Evolutionary conservation across 1,140 invertebrate species (phyloP).

Genomic region (Drosophila aff.): DNA sequence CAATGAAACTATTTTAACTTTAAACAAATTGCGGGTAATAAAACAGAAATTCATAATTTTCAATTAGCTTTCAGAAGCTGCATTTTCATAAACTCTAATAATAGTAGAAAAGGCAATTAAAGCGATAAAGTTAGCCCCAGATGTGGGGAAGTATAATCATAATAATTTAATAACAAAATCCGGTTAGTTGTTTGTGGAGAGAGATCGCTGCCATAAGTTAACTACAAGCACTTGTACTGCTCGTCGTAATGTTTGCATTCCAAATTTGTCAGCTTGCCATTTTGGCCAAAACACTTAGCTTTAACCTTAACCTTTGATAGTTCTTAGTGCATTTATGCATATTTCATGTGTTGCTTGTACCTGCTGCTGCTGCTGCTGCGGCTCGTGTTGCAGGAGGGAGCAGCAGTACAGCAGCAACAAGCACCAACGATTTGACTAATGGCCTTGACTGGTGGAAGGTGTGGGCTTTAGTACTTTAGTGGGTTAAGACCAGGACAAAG

Average conservation of each 20-base stretch:
- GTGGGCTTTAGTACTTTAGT: conserved; percentile 21
- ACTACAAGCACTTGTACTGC: not conserved
- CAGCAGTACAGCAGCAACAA: conserved; percentile 3
- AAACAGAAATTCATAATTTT: not conserved
- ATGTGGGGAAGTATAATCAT: conserved; percentile 17
- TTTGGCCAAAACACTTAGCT: conserved; percentile 67
- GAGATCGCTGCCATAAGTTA: conserved; percentile 31
- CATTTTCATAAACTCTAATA: not conserved
- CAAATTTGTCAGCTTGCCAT: conserved; percentile 44
- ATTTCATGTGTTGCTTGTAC: conserved; percentile 55
- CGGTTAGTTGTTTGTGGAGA: conserved; percentile 5
- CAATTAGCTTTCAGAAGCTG: not conserved
- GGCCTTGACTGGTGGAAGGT: conserved; percentile 53
- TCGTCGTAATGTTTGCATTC: conserved; percentile 23
- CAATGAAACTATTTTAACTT: conserved; percentile 1
- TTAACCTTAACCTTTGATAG: conserved; percentile 75
- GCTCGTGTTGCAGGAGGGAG: conserved; percentile 8
- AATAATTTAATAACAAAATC: conserved; percentile 38
- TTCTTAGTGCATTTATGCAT: conserved; percentile 57
- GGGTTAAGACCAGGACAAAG: conserved; percentile 19
- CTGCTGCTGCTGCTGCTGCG: conserved; percentile 15
- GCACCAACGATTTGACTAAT: conserved; percentile 70
- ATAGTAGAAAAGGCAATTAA: conserved; percentile 17
- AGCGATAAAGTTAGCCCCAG: not conserved
- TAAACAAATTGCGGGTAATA: not conserved